Evolutionary conservation across 2,888 invertebrate genomes (phyloP), one percentile per base, ranked within the genome.

Genomic region (Archips crataeganus): DNA sequence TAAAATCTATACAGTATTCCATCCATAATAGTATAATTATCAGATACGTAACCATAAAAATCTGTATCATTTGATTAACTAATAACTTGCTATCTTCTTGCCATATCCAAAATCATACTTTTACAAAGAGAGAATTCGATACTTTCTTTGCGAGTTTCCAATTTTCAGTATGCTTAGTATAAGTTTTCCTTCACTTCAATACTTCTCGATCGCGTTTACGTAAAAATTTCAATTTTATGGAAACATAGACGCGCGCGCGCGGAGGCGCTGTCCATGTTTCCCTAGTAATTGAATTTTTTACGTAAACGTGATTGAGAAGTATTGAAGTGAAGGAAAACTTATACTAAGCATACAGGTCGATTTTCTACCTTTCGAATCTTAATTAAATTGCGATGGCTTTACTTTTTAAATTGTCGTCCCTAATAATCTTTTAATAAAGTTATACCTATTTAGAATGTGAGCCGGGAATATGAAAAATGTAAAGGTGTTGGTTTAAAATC

Each of bases 141-240:
- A 69, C 69, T 39, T 62, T 54, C 23, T 34, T 59, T 6, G 34
- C 59, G 11, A 70, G 36, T 54, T 32, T 32, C 34, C 62, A 63
- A 70, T 54, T 15, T 49, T n/a, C 49, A n/a, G n/a, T n/a, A n/a
- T n/a, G n/a, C n/a, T n/a, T n/a, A n/a, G n/a, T n/a, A n/a, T n/a
- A n/a, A n/a, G n/a, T n/a, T n/a, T n/a, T n/a, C n/a, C n/a, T n/a
- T n/a, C n/a, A n/a, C n/a, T n/a, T n/a, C n/a, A n/a, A n/a, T n/a
- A n/a, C n/a, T n/a, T n/a, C n/a, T n/a, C n/a, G n/a, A n/a, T n/a
- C n/a, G n/a, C n/a, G n/a, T n/a, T n/a, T n/a, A n/a, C n/a, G n/a
- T n/a, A n/a, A n/a, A n/a, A n/a, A n/a, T n/a, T n/a, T n/a, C n/a
- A n/a, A n/a, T n/a, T n/a, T n/a, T n/a, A n/a, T n/a, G n/a, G n/a